phyloP scores from a whole-genome alignment of 2,888 invertebrate species.

The Lumbricus terrestris region DNA sequence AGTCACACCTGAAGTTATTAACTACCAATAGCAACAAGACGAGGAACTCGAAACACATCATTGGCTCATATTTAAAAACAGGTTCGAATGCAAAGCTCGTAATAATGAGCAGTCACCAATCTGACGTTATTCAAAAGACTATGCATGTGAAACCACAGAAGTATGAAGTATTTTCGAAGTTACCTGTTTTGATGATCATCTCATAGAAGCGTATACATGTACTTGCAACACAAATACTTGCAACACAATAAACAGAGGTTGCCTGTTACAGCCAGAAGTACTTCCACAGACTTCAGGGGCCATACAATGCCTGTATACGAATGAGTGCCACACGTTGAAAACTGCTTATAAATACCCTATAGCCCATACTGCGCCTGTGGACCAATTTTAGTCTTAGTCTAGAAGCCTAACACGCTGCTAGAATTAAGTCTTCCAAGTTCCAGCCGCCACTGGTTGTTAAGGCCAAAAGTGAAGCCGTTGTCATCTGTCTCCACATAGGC shows the following conservation, averaged over 20 bases:
- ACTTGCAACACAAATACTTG: background rate
- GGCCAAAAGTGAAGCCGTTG: no score
- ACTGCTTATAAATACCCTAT: background rate
- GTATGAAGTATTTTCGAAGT: background rate
- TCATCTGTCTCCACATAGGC: background rate
- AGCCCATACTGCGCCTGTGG: no score
- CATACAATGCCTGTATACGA: background rate
- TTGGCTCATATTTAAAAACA: no score
- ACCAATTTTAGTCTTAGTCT: background rate
- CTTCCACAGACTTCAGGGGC: background rate
- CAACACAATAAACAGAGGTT: background rate
- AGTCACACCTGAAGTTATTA: no score
- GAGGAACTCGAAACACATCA: no score
- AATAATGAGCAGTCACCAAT: background rate
- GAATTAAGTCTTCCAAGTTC: background rate
- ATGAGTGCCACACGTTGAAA: background rate
- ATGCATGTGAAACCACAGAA: background rate
- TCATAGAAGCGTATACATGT: background rate
- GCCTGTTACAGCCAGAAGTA: background rate
- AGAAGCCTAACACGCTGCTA: background rate
- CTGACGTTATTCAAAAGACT: background rate
- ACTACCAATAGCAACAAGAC: no score
- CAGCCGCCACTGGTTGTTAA: background rate
- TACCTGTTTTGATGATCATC: background rate
- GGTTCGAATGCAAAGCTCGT: background rate